Evolutionary conservation across 2,113 vertebrate genomes (phyloP).

Genomic region (Hucho hucho): DNA sequence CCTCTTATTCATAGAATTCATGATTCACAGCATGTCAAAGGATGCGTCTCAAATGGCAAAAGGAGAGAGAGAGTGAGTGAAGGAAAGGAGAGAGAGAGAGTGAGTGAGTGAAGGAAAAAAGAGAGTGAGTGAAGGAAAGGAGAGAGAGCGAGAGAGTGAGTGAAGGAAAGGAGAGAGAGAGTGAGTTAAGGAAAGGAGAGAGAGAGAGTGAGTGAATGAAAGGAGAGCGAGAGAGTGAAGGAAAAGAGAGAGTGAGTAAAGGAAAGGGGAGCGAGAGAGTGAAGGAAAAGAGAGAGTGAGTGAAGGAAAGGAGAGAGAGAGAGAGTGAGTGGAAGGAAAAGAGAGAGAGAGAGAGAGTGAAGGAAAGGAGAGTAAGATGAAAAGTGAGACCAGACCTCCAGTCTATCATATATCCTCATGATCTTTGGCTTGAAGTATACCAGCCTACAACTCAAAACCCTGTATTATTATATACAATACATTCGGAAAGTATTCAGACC

Average conservation of each 20-base stretch:
- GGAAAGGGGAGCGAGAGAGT: no score
- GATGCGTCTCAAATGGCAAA: no score
- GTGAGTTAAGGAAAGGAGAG: no score
- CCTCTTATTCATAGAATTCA: conserved; percentile 57
- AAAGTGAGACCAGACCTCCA: conserved; percentile 57
- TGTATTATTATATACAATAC: conserved; percentile 25
- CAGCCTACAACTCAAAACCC: conserved; percentile 51
- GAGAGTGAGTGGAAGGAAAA: not conserved
- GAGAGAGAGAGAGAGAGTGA: not conserved
- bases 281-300: not conserved
- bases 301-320: not conserved
- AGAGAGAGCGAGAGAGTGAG: no score
- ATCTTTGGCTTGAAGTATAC: conserved; percentile 55
- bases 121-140: no score
- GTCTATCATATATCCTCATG: conserved; percentile 52
- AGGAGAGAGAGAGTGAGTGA: no score
- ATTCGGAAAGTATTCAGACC: conserved; percentile 10
- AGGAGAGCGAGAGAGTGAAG: no score
- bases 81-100: no score
- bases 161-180: no score
- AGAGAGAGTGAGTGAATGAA: no score
- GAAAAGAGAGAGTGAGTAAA: no score
- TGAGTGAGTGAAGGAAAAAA: no score
- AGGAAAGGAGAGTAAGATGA: conserved; percentile 53
- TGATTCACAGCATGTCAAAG: conserved; percentile 58